Conservation (phyloP, 2,888 invertebrate species). For the Ischnura elegans region DNA sequence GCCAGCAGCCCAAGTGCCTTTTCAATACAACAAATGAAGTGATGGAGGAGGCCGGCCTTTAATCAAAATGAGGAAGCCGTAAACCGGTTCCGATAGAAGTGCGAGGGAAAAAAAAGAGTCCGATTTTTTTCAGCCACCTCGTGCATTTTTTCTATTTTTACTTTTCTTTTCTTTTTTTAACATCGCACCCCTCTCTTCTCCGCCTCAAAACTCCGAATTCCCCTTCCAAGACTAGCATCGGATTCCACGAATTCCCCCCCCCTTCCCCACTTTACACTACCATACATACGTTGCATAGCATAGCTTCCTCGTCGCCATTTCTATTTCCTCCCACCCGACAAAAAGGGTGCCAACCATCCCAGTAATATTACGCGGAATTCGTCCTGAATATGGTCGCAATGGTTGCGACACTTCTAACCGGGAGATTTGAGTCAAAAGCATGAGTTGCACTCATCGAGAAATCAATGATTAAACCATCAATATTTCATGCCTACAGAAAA, state of each 20-base stretch:
- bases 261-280: constrained; percentile 18
- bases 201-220: background rate
- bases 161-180: background rate
- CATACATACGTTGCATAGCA: too few relatives aligned
- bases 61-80: constrained; percentile 63
- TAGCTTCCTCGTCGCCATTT: too few relatives aligned
- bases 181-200: background rate
- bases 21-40: constrained; percentile 66
- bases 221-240: too few relatives aligned
- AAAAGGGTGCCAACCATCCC: too few relatives aligned
- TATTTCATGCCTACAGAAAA: too few relatives aligned
- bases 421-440: too few relatives aligned
- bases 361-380: too few relatives aligned
- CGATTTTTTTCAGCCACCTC: background rate
- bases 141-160: background rate
- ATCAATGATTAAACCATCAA: too few relatives aligned
- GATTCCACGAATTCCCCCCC: constrained; percentile 37
- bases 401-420: too few relatives aligned
- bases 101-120: background rate
- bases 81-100: constrained; percentile 48
- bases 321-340: too few relatives aligned
- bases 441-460: too few relatives aligned
- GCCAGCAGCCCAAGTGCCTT: constrained; percentile 49
- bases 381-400: too few relatives aligned
- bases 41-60: constrained; percentile 61